Percentiles rank a stretch among this genome's conserved stretches.
Conservation (phyloP, 2,888 invertebrate species). For the Atrina japonica region DNA sequence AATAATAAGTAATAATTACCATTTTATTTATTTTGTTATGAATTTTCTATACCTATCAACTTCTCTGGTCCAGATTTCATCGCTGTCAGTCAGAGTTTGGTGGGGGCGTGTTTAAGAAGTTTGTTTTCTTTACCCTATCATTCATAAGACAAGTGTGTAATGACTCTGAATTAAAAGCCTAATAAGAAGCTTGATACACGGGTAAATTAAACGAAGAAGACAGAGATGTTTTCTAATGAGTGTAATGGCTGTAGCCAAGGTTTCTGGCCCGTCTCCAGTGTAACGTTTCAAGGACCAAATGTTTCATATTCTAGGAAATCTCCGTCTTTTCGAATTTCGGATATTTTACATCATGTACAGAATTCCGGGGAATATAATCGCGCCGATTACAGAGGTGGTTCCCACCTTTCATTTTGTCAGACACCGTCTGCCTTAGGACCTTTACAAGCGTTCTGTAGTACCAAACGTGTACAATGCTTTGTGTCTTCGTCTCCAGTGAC, state of each 20-base stretch:
- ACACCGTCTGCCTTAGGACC: slow-evolving; percentile 66
- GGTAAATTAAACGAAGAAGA: too few species aligned
- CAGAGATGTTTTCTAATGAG: slow-evolving; percentile 9
- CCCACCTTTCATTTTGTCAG: slow-evolving; percentile 17
- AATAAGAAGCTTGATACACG: too few species aligned
- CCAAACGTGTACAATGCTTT: slow-evolving; percentile 42
- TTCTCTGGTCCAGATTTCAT: too few species aligned
- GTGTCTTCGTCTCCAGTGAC: slow-evolving; percentile 16
- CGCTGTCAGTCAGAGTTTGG: too few species aligned
- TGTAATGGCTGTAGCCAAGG: slow-evolving; percentile 21
- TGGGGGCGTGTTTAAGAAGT: too few species aligned
- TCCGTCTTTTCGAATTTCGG: slow-evolving; percentile 51
- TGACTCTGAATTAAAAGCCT: too few species aligned
- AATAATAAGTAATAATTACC: too few species aligned
- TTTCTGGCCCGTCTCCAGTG: too few species aligned
- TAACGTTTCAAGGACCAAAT: background rate
- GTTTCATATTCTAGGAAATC: slow-evolving; percentile 32
- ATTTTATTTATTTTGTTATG: too few species aligned
- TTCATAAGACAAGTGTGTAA: too few species aligned
- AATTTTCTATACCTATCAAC: too few species aligned
- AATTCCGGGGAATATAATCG: slow-evolving; percentile 1
- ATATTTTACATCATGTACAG: slow-evolving; percentile 54
- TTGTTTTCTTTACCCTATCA: too few species aligned
- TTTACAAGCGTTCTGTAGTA: slow-evolving; percentile 68
- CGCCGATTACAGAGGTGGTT: background rate